These are phyloP conservation scores for Panopea generosa DNA, from an alignment of 2,888 invertebrate species.

Conservation along the genomic window DNA sequence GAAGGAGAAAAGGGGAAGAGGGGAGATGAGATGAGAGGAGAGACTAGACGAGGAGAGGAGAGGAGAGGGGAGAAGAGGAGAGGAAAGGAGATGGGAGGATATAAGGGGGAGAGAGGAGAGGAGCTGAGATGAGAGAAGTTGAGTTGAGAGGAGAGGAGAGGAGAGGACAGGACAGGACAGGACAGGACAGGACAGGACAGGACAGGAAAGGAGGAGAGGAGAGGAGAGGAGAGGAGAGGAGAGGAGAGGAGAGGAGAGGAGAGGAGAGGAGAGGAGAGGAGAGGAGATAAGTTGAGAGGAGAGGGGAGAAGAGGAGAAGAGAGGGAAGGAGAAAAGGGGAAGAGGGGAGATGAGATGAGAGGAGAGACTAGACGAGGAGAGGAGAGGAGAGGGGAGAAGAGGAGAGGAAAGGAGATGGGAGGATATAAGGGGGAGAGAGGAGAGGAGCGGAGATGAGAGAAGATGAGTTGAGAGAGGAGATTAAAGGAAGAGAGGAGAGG, in stretches of 20 bases:
- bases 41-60: neutral
- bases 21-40: neutral
- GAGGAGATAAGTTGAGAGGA: neutral
- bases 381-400: too few species aligned
- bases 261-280: neutral
- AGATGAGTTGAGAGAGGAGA: too few species aligned
- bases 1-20: neutral
- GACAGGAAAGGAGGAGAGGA: neutral
- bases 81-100: neutral
- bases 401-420: too few species aligned
- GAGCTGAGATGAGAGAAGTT: neutral
- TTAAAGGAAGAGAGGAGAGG: too few species aligned
- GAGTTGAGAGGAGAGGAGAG: neutral
- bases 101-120: neutral
- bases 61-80: neutral
- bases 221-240: neutral
- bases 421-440: too few species aligned
- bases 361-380: too few species aligned
- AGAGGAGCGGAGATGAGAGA: too few species aligned
- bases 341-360: neutral
- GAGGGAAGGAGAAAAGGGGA: neutral
- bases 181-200: neutral
- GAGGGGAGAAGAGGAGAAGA: neutral
- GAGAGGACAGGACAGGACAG: neutral
- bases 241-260: neutral